Base-by-base conservation (phyloP, 2,888 invertebrate species). In the Drosophila niveifrons region DNA sequence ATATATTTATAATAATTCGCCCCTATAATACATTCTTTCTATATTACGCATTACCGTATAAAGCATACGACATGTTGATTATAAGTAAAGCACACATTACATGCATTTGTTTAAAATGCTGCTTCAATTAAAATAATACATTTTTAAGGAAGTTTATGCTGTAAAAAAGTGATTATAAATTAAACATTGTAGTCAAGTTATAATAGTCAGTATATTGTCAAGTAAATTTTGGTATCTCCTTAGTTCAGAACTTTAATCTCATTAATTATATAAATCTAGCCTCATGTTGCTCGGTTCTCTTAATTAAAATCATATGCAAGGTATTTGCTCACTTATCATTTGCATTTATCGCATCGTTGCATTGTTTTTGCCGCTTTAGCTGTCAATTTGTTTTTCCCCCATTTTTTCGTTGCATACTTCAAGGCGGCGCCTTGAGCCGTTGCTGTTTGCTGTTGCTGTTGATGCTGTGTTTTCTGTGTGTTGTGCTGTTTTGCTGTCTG, bases 321-420 rank as follows among this genome's bases (percentile, higher is more conserved):
- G 72, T 56, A 64, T 64, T 23, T 7, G 1, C 43, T 17, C 1
- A 23, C 11, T 8, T 8, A 15, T 15, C 55, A 29, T 8, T 34
- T 34, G 43, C 23, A 13, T 29, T 36, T n/a, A 36, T 46, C 39
- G 2, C 4, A 4, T 6, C 23, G 1, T 23, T 6, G 8, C 13
- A 15, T 18, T 55, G 43, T n/a, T 46, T 4, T 48, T 36, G 34
- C 39, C 13, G 39, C 13, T 50, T 11, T 52, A 29, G 46, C 59
- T 53, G 66, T 55, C 57, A 57, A 48, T 52, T 51, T 48, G 34
- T 13, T 39, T 18, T 36, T 18, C 17, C 28, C 2, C 52, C 46
- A 31, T 36, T 52, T 72, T 72, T 59, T 36, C 65, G 56, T 43
- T 71, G 75, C 78, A 67, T 69, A 76, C 74, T 75, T 68, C 53